phyloP scores from a whole-genome alignment of 2,113 vertebrate genomes.

The Gopherus flavomarginatus region DNA sequence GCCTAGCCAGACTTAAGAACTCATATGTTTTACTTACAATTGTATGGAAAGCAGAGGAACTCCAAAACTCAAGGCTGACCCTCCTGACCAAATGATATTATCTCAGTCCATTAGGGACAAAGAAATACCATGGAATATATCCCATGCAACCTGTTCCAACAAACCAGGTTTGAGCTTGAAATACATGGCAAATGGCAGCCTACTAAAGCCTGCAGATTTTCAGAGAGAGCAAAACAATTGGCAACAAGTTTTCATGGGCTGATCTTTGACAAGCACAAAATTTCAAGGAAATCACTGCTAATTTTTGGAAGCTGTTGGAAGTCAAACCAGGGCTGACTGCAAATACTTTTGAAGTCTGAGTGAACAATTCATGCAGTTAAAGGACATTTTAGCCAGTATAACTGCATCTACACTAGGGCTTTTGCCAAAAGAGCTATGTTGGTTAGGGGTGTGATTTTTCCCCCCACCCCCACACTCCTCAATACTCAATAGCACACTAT shows the following conservation, averaged over 20 bases:
- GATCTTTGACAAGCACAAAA: not conserved
- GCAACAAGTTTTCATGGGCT: not conserved
- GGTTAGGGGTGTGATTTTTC: not conserved
- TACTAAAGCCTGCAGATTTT: not conserved
- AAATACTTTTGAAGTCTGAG: not conserved
- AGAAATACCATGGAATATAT: fast-evolving
- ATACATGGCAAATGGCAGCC: not conserved
- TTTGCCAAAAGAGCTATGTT: not conserved
- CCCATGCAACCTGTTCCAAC: fast-evolving
- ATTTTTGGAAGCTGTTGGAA: not conserved
- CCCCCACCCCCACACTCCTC: not conserved
- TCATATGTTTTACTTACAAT: not conserved
- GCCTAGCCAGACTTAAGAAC: not conserved
- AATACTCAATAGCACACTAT: not conserved
- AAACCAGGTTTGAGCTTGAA: not conserved
- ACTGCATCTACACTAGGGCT: not conserved
- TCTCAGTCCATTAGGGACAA: not conserved
- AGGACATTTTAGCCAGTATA: not conserved
- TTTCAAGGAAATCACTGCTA: not conserved
- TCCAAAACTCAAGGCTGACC: not conserved
- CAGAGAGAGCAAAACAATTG: not conserved
- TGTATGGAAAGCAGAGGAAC: not conserved
- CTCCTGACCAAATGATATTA: not conserved
- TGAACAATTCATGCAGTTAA: not conserved
- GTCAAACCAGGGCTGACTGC: not conserved